These are phyloP conservation scores for Acrocephalus kingi DNA, from an alignment of 2,113 vertebrate species.

Conservation along the genomic window DNA sequence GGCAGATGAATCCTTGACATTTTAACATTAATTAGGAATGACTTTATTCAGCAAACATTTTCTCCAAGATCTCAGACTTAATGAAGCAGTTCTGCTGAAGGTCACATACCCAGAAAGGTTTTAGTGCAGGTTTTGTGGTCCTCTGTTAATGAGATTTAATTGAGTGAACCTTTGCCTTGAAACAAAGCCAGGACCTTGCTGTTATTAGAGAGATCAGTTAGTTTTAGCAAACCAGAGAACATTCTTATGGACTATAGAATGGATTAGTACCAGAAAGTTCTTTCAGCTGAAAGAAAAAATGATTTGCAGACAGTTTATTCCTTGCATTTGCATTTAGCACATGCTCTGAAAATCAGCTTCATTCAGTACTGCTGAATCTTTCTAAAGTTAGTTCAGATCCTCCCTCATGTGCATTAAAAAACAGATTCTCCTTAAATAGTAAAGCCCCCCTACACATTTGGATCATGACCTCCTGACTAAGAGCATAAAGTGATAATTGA, in stretches of 20 bases:
- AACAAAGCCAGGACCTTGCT: neutral
- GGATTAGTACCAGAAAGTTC: neutral
- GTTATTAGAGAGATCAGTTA: neutral
- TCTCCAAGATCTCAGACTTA: conserved; percentile 34
- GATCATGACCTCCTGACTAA: neutral
- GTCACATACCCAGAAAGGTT: neutral
- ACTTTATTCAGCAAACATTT: conserved; percentile 58
- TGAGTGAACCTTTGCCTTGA: neutral
- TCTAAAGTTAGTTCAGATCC: neutral
- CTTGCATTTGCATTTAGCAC: neutral
- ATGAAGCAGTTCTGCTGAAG: conserved; percentile 57
- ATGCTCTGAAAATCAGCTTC: neutral
- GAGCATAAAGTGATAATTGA: neutral
- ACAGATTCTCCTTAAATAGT: neutral
- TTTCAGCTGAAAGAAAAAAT: neutral
- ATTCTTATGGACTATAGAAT: neutral
- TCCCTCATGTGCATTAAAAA: neutral
- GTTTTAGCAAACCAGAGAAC: neutral
- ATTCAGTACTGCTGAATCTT: neutral
- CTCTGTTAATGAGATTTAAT: conserved; percentile 36
- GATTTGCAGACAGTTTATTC: neutral
- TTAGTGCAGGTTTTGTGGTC: neutral
- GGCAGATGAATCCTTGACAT: conserved; percentile 21
- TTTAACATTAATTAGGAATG: conserved; percentile 52
- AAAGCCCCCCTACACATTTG: fast-evolving